Base-by-base conservation (phyloP, 2,797 vertebrate species). In the Etheostoma perlongum region DNA sequence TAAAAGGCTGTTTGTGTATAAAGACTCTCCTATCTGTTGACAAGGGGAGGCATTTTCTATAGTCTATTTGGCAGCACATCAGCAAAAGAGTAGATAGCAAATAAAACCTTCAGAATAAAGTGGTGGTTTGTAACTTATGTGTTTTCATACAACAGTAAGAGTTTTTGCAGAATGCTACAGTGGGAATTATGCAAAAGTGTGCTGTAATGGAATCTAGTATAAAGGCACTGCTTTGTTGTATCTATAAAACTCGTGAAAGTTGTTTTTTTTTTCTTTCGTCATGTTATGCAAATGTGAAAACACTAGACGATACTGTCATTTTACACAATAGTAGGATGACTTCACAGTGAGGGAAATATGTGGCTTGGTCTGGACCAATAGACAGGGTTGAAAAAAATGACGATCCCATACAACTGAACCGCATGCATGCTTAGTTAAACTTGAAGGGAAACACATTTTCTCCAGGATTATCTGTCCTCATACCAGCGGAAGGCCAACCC, bases 1-100 rank as follows among this genome's bases (percentile, higher is more conserved):
- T 72, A 62, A 67, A 76, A 76, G 57, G 65, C 44, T 58, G 46
- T 73, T 78, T 79, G 68, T 55, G 42, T 58, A 49, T 49, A 67
- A 81, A 78, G 73, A 53, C 63, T 42, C 10, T 76, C 70, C 53
- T 49, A 59, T 52, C 75, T 67, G 48, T 60, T 51, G 70, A 70
- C 25, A 72, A 52, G 33, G 3, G 49, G 25, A 19, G 62, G 23
- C n/a, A 46, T 81, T 74, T 76, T 40, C 59, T 58, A 51, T 27
- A 14, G 2, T 72, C 53, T 66, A 23, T 53, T 62, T 77, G 65
- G 30, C 46, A 79, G 70, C 46, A 60, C 54, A 64, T 79, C 54
- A 46, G 25, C 27, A 12, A 36, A 18, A 48, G 44, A 72, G 48
- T 2, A 27, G 44, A 66, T 25, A 59, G 15, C 12, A 47, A 19